These are phyloP conservation scores for Lerema accius DNA, from an alignment of 1,140 invertebrate species.

Conservation along the genomic window DNA sequence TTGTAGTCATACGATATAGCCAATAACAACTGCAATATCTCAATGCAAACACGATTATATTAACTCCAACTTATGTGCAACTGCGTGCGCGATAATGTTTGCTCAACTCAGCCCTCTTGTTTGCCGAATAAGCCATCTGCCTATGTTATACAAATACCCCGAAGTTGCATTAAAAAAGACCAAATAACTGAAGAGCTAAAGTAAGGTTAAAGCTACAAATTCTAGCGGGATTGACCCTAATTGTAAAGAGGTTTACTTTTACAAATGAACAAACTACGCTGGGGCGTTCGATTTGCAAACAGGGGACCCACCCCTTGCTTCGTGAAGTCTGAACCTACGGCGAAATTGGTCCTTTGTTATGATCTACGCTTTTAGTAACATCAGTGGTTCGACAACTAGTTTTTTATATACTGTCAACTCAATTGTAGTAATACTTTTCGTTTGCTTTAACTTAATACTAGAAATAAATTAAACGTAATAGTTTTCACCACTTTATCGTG, in stretches of 20 bases:
- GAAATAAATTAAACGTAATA: too few species aligned
- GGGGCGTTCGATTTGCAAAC: constrained; percentile 45
- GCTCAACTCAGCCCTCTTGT: constrained; percentile 5
- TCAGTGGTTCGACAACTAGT: neutral
- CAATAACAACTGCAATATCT: constrained; percentile 1
- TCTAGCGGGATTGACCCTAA: constrained; percentile 47
- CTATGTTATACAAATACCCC: constrained; percentile 11
- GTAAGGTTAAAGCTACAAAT: constrained; percentile 43
- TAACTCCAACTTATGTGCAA: constrained; percentile 12
- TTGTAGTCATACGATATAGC: neutral
- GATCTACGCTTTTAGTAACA: neutral
- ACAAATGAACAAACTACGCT: constrained; percentile 57
- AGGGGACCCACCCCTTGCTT: constrained; percentile 41
- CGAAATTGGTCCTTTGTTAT: constrained; percentile 11
- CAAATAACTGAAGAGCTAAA: constrained; percentile 21
- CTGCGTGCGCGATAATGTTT: constrained; percentile 4
- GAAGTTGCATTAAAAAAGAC: constrained; percentile 17
- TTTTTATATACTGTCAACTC: too few species aligned
- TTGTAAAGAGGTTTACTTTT: constrained; percentile 53
- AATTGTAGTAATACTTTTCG: too few species aligned
- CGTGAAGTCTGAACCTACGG: constrained; percentile 9
- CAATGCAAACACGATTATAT: constrained; percentile 13
- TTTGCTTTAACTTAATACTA: too few species aligned
- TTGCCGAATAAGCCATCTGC: constrained; percentile 15
- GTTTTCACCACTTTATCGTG: too few species aligned